phyloP scores from a whole-genome alignment of 2,113 vertebrate species.

The Dendrocopos noguchii region DNA sequence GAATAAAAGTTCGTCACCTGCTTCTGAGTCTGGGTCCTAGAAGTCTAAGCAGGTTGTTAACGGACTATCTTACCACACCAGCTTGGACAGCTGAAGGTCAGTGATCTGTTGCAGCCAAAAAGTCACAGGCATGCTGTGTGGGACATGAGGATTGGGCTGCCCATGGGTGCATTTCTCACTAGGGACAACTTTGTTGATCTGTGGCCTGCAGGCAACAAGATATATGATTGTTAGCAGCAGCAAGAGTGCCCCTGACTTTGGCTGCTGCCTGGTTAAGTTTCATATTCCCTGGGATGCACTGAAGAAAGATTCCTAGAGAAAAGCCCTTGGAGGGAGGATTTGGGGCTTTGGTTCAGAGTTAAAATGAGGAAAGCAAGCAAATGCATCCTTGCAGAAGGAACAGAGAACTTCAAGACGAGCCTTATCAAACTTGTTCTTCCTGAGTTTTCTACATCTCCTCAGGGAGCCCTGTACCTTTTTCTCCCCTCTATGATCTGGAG shows the following conservation, averaged over 20 bases:
- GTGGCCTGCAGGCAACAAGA: neutral
- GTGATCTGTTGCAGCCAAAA: neutral
- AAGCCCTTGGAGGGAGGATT: neutral
- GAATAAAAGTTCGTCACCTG: neutral
- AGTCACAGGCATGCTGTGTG: neutral
- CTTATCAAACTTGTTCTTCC: neutral
- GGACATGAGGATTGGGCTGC: accelerated
- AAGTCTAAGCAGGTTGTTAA: neutral
- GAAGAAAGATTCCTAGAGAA: neutral
- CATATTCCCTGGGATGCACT: neutral
- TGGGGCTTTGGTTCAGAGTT: neutral
- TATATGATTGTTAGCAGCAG: neutral
- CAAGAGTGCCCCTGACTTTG: neutral
- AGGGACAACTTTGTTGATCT: accelerated
- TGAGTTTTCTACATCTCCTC: accelerated
- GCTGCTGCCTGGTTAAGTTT: neutral
- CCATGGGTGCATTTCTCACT: accelerated
- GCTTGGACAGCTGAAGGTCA: neutral
- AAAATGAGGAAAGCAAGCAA: neutral
- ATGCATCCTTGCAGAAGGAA: neutral
- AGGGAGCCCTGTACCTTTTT: neutral
- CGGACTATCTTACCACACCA: neutral
- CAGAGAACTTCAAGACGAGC: neutral
- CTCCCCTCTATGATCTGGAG: neutral
- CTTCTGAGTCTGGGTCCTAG: neutral